Base-by-base conservation (phyloP, 2,797 vertebrate genomes). In the Anableps anableps region DNA sequence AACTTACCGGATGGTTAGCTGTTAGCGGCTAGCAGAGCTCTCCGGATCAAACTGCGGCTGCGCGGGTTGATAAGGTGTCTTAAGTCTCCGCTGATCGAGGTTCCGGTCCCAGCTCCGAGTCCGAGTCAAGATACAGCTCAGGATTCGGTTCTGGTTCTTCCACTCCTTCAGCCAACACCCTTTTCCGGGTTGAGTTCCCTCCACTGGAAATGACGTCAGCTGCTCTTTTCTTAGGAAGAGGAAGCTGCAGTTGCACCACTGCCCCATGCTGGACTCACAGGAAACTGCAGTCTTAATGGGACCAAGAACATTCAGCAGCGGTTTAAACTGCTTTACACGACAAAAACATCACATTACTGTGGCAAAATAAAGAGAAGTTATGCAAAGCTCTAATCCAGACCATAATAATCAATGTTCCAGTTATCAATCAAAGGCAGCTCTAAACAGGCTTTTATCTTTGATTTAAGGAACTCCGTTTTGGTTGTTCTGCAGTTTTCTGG, bases 121-220 rank as follows among this genome's bases (percentile, higher is more conserved):
- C n/a, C 11, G n/a, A n/a, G 9, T 58, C n/a, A 16, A 60, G 58
- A 60, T 60, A 3, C 58, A 60, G 58, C 58, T 29, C 58, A 31
- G 29, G 55, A 48, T 29, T 8, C 14, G 0, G 72, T 45, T 19
- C 9, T 11, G 31, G 71, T 75, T 53, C 55, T 71, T 74, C 72
- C 23, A 29, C 14, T 16, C 1, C 7, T 83, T 84, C 87, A 34
- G 74, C 58, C 91, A 77, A 76, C 87, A 17, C 89, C 88, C 74
- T 66, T 51, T 91, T 91, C 93, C 89, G 86, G 78, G 83, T 90
- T 91, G 80, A 73, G 4, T 85, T 90, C 84, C 41, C 89, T 85
- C 62, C 70, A 83, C 16, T 4, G 89, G 88, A 91, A 89, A 51
- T 88, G 81, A 89, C 81, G 81, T 60, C 31, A 48, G 23, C 6